Evolutionary conservation across 2,113 vertebrate genomes (phyloP).

Genomic region (Platichthys flesus): DNA sequence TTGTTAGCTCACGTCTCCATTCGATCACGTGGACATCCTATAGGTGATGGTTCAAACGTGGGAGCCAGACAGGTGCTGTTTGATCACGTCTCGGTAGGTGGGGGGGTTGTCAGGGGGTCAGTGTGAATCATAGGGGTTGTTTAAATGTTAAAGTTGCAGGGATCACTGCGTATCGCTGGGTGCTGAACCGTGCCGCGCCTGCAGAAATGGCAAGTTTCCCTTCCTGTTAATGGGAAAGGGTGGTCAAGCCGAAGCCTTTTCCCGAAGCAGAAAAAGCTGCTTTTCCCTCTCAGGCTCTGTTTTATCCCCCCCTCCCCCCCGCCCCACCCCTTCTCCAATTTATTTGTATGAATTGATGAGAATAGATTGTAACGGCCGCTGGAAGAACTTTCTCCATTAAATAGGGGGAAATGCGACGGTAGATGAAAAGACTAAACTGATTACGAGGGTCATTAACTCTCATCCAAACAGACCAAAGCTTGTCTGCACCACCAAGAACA

Average conservation of each 20-base stretch:
- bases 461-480: slow-evolving; percentile 8
- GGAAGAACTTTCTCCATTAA: slow-evolving; percentile 58
- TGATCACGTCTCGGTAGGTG: slow-evolving; percentile 53
- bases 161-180: slow-evolving; percentile 41
- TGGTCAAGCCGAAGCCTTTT: slow-evolving; percentile 8
- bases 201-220: slow-evolving; percentile 58
- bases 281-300: slow-evolving; percentile 15
- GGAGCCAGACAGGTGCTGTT: slow-evolving; percentile 24
- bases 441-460: slow-evolving; percentile 67
- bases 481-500: too few relatives aligned
- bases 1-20: slow-evolving; percentile 50
- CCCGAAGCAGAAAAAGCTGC: not conserved
- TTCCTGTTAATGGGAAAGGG: slow-evolving; percentile 55
- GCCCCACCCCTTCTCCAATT: not conserved
- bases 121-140: slow-evolving; percentile 37
- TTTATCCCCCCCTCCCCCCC: not conserved
- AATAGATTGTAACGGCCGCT: slow-evolving; percentile 18
- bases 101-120: slow-evolving; percentile 36
- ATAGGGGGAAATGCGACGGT: slow-evolving; percentile 36
- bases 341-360: slow-evolving; percentile 38
- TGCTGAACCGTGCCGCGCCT: slow-evolving; percentile 51
- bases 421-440: slow-evolving; percentile 64
- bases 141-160: slow-evolving; percentile 69
- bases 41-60: slow-evolving; percentile 31
- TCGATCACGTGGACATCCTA: slow-evolving; percentile 5